phyloP scores from a whole-genome alignment of 2,113 vertebrate species.

The Phylloscopus whistleri region DNA sequence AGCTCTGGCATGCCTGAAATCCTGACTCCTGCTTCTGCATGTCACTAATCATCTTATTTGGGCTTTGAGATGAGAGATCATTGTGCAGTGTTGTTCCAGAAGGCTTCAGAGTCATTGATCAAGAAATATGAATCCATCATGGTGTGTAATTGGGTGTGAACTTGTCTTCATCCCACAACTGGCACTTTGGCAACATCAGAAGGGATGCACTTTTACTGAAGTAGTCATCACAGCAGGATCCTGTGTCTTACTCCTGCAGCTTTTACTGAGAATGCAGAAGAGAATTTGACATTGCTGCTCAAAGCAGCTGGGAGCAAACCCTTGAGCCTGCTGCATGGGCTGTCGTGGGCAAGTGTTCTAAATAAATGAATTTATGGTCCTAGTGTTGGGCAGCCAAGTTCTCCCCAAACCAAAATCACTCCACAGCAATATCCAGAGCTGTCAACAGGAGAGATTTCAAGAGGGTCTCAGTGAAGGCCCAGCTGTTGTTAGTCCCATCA shows the following conservation, averaged over 20 bases:
- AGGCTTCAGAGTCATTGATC: not conserved
- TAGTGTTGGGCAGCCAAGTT: not conserved
- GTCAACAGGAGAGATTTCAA: not conserved
- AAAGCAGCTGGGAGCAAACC: not conserved
- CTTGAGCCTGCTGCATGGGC: rapidly evolving
- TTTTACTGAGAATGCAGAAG: not conserved
- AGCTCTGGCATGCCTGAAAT: not conserved
- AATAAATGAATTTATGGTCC: not conserved
- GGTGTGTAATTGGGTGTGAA: constrained; percentile 4
- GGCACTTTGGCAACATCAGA: not conserved
- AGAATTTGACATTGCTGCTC: not conserved
- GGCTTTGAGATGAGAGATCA: not conserved
- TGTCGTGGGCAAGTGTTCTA: not conserved
- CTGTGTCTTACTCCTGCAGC: not conserved
- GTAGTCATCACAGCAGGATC: not conserved
- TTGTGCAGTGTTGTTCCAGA: not conserved
- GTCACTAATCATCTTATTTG: not conserved
- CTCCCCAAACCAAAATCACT: not conserved
- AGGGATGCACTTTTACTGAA: not conserved
- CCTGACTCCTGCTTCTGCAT: not conserved
- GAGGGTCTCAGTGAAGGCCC: not conserved
- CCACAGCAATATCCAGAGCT: not conserved
- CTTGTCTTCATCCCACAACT: not conserved
- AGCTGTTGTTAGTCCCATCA: not conserved
- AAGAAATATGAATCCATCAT: not conserved